Conservation (phyloP, 2,113 vertebrate species). For the Tyto alba region DNA sequence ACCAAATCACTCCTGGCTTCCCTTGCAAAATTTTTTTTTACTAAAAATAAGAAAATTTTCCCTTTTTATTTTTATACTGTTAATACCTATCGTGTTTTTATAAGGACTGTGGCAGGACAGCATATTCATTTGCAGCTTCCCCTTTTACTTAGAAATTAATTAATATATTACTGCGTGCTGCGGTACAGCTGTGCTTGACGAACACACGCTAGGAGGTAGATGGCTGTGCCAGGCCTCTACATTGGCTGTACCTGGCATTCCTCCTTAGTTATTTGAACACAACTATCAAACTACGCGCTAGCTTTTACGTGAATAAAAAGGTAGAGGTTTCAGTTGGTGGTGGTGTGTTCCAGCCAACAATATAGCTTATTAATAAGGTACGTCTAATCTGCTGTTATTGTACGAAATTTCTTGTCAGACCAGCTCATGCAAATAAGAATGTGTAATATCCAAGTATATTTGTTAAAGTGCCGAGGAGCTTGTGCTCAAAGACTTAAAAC, state of each 20-base stretch:
- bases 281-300: rapidly evolving
- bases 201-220: neutral
- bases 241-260: neutral
- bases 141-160: neutral
- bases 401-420: neutral
- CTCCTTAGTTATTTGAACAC: neutral
- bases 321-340: neutral
- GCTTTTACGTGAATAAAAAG: neutral
- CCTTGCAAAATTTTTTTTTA: neutral
- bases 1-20: neutral
- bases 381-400: neutral
- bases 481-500: neutral
- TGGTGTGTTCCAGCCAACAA: neutral
- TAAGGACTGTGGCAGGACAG: neutral
- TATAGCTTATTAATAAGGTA: neutral
- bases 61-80: neutral
- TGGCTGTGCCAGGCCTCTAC: neutral
- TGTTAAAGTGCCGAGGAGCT: neutral
- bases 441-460: neutral
- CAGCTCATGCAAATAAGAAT: neutral
- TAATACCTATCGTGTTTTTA: neutral
- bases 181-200: neutral
- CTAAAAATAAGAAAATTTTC: neutral
- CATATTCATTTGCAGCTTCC: rapidly evolving
- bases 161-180: neutral